Evolutionary conservation across 2,888 invertebrate species (phyloP).

Genomic region (Eilema griseolum): DNA sequence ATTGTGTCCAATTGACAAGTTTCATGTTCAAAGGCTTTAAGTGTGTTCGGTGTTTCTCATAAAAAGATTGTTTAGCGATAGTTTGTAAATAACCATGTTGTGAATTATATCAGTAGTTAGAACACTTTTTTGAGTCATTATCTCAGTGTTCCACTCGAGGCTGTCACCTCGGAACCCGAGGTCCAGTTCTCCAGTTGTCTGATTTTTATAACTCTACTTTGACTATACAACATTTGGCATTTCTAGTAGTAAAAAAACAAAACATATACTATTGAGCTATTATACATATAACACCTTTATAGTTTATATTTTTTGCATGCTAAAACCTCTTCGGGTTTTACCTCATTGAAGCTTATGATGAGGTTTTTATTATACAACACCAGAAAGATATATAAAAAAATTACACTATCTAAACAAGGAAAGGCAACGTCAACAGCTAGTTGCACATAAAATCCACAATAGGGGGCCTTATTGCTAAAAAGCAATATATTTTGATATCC

Average conservation of each 20-base stretch:
- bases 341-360: no score
- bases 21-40: slow-evolving; percentile 7
- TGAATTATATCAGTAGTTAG: no score
- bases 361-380: no score
- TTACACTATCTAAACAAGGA: not conserved
- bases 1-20: slow-evolving; percentile 15
- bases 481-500: not conserved
- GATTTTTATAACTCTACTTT: not conserved
- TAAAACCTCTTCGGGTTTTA: no score
- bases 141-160: no score
- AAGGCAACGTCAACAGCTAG: not conserved
- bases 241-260: no score
- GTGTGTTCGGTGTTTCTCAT: not conserved
- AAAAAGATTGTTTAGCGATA: not conserved
- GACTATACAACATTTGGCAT: no score
- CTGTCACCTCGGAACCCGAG: not conserved
- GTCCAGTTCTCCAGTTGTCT: not conserved
- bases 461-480: not conserved
- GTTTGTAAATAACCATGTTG: not conserved
- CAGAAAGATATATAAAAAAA: no score
- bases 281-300: no score
- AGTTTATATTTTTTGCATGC: no score
- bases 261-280: no score
- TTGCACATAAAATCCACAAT: not conserved
- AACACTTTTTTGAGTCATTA: no score